phyloP scores from a whole-genome alignment of 1,140 invertebrate genomes.

The Thereuonema tuberculata region DNA sequence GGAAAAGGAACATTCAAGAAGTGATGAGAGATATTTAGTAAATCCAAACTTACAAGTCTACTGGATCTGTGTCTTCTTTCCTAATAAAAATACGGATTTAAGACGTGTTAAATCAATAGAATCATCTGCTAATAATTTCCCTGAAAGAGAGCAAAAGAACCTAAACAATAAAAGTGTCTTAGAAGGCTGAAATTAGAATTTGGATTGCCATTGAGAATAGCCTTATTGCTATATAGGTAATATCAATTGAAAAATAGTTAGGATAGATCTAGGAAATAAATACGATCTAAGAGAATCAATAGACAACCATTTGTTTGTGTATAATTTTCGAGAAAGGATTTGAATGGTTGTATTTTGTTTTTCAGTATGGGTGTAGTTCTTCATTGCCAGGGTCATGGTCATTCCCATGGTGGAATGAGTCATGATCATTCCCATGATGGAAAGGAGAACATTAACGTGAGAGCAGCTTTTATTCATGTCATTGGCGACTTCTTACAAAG shows the following conservation, averaged over 20 bases:
- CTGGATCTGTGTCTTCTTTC: too few relatives aligned
- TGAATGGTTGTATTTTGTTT: conserved; percentile 12
- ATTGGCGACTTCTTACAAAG: conserved; percentile 95
- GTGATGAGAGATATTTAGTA: too few relatives aligned
- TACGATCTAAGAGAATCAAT: not conserved
- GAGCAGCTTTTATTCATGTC: conserved; percentile 97
- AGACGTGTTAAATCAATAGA: too few relatives aligned
- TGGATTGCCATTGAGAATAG: too few relatives aligned
- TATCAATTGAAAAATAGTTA: conserved; percentile 7
- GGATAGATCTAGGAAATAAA: not conserved
- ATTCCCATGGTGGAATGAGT: conserved; percentile 21
- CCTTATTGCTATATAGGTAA: too few relatives aligned
- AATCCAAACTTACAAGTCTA: too few relatives aligned
- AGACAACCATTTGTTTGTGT: conserved; percentile 4
- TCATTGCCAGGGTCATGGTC: conserved; percentile 34
- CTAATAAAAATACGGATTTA: too few relatives aligned
- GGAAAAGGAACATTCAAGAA: too few relatives aligned
- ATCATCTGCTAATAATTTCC: too few relatives aligned
- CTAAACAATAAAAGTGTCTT: too few relatives aligned
- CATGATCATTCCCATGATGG: conserved; percentile 8
- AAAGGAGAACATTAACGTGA: conserved; percentile 73
- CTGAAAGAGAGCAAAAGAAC: too few relatives aligned
- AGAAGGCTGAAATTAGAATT: too few relatives aligned
- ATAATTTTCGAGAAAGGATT: conserved; percentile 11
- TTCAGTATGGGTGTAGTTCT: conserved; percentile 57